These are phyloP conservation scores for Caenorhabditis plicata DNA, from an alignment of 2,888 invertebrate species.

Conservation along the genomic window DNA sequence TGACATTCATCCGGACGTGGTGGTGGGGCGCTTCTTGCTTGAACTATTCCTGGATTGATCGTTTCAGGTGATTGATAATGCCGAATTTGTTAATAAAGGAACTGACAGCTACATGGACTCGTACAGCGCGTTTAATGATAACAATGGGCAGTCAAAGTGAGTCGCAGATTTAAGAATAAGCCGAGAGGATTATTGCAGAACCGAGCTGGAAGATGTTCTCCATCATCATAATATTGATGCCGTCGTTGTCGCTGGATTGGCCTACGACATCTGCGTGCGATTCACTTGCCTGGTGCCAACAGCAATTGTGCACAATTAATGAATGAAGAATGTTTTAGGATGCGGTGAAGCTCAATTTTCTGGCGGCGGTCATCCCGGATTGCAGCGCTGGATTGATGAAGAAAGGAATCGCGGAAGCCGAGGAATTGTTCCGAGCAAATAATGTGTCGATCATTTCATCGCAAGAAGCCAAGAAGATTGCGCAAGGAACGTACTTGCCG, in stretches of 20 bases:
- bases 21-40: background rate
- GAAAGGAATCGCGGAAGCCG: slow-evolving; percentile 45
- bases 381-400: slow-evolving; percentile 28
- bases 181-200: slow-evolving; percentile 73
- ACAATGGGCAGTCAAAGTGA: slow-evolving; percentile 76
- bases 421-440: slow-evolving; percentile 35
- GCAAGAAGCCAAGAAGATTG: slow-evolving; percentile 13
- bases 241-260: slow-evolving; percentile 89
- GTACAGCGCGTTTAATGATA: slow-evolving; percentile 97
- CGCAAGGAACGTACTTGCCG: slow-evolving; percentile 16
- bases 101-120: slow-evolving; percentile 92
- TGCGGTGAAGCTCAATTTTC: slow-evolving; percentile 21
- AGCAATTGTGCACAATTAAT: background rate
- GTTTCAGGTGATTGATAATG: slow-evolving; percentile 5
- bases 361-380: slow-evolving; percentile 22
- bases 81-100: slow-evolving; percentile 69
- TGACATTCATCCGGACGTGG: slow-evolving; percentile 82
- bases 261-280: slow-evolving; percentile 87
- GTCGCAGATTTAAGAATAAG: background rate
- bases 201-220: slow-evolving; percentile 80
- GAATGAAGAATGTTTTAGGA: slow-evolving; percentile 6
- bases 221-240: slow-evolving; percentile 81
- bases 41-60: no score
- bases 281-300: slow-evolving; percentile 44
- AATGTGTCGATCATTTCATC: slow-evolving; percentile 42